Evolutionary conservation across 2,888 invertebrate species (phyloP).

Genomic region (Ptilodon capucinus): DNA sequence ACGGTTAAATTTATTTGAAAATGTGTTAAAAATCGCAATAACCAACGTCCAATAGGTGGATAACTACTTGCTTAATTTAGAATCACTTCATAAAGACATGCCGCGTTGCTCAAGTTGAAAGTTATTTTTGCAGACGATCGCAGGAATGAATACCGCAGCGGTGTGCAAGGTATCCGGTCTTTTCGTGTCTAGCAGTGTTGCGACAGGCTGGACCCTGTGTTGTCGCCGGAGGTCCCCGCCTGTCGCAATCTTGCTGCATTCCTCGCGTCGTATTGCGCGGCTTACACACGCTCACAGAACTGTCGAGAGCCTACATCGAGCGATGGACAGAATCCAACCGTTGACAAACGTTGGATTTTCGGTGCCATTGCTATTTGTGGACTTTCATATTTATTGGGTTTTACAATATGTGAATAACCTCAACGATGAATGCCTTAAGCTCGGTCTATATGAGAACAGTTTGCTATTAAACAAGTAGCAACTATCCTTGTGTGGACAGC

Average conservation of each 20-base stretch:
- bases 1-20: constrained; percentile 27
- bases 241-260: constrained; percentile 57
- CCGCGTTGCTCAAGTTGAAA: constrained; percentile 16
- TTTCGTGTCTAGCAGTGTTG: constrained; percentile 51
- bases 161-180: constrained; percentile 36
- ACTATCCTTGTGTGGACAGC: no score
- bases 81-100: neutral
- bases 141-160: constrained; percentile 34
- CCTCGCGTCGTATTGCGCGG: constrained; percentile 53
- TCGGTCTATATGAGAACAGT: no score
- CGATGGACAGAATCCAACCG: constrained; percentile 79
- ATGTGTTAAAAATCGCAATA: neutral
- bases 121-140: constrained; percentile 47
- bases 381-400: constrained; percentile 54
- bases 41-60: no score
- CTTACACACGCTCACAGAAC: constrained; percentile 44
- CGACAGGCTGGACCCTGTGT: constrained; percentile 65
- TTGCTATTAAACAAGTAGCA: no score
- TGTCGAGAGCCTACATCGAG: constrained; percentile 65
- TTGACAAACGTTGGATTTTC: constrained; percentile 74
- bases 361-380: constrained; percentile 76
- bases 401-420: constrained; percentile 37
- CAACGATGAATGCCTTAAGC: neutral
- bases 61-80: no score
- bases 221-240: constrained; percentile 55